Conservation (phyloP, 2,113 vertebrate species). For the Sinocyclocheilus grahami region DNA sequence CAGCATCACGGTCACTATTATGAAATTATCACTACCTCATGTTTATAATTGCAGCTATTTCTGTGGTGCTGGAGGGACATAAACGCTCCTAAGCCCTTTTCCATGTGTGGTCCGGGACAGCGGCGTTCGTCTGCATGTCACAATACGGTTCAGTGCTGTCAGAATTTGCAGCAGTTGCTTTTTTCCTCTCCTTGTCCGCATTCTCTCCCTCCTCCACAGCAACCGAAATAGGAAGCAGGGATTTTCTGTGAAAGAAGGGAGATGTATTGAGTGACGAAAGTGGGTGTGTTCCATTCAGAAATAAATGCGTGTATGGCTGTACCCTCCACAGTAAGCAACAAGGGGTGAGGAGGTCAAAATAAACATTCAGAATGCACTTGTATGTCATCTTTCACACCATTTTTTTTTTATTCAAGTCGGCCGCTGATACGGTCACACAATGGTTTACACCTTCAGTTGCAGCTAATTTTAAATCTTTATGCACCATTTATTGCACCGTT, state of each 20-base stretch:
- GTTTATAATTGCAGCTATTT: not conserved
- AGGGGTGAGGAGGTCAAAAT: not conserved
- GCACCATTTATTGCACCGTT: no score
- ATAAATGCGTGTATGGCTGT: not conserved
- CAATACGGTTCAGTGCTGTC: constrained; percentile 47
- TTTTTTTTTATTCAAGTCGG: not conserved
- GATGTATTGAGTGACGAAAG: constrained; percentile 2
- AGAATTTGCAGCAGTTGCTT: constrained; percentile 24
- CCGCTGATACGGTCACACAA: not conserved
- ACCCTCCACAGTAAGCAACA: not conserved
- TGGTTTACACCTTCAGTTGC: not conserved
- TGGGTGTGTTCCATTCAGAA: not conserved
- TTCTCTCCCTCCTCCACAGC: constrained; percentile 60
- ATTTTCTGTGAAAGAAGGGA: constrained; percentile 60
- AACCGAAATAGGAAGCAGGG: constrained; percentile 55
- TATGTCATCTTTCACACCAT: not conserved
- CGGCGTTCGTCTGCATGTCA: constrained; percentile 42
- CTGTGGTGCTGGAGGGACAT: not conserved
- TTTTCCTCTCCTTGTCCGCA: constrained; percentile 63
- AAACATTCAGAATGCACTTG: not conserved
- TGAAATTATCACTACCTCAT: not conserved
- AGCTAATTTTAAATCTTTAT: not conserved
- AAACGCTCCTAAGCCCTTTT: constrained; percentile 63
- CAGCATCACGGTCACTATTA: constrained; percentile 6
- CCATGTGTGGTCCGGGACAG: constrained; percentile 61